Evolutionary conservation across 2,797 vertebrate genomes (phyloP).

Genomic region (Taeniopygia guttata): DNA sequence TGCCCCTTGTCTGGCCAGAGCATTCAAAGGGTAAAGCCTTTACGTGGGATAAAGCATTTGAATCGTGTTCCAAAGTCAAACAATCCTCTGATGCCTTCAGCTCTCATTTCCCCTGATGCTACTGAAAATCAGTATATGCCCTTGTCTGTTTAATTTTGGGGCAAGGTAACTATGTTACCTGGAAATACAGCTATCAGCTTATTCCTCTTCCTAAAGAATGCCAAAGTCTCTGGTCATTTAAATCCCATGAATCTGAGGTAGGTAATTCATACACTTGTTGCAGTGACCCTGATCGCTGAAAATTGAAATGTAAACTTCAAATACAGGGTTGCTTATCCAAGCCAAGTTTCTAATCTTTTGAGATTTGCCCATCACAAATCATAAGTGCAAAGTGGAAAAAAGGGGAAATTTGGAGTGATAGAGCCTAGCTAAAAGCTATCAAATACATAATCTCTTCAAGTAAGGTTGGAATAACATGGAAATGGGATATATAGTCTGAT

Average conservation of each 20-base stretch:
- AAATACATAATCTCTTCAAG: background rate
- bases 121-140: background rate
- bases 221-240: background rate
- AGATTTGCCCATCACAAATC: background rate
- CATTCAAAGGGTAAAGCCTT: background rate
- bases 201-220: background rate
- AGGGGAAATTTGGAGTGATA: background rate
- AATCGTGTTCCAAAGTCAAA: background rate
- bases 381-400: background rate
- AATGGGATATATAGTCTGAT: background rate
- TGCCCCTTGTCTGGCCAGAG: background rate
- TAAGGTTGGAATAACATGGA: background rate
- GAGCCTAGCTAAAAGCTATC: background rate
- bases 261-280: background rate
- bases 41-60: background rate
- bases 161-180: background rate
- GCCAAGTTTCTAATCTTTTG: background rate
- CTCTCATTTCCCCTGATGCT: background rate
- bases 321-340: background rate
- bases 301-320: background rate
- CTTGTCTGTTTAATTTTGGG: background rate
- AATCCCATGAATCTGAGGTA: background rate
- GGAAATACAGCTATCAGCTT: background rate
- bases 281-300: background rate
- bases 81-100: background rate